A percentile compares a stretch with the other conserved stretches of the same genome.
Conservation (phyloP, 2,113 vertebrate genomes). For the Dinomys branickii region DNA sequence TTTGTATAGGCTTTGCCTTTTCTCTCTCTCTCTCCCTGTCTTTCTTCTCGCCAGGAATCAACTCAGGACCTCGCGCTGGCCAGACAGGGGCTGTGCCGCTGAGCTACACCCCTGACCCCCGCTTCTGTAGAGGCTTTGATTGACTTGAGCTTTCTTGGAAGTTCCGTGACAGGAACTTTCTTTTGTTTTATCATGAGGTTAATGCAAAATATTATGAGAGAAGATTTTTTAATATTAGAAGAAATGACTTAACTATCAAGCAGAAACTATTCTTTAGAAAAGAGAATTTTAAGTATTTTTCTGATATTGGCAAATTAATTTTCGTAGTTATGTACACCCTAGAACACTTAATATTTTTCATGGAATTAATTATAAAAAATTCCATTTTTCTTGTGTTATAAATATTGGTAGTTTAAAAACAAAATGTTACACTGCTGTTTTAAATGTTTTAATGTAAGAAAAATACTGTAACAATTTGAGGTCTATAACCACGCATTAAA, state of each 20-base stretch:
- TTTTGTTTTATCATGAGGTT: constrained; percentile 1
- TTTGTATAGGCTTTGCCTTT: background rate
- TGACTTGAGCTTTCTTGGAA: background rate
- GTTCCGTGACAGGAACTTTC: background rate
- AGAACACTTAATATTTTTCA: constrained; percentile 57
- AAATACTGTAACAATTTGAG: constrained; percentile 45
- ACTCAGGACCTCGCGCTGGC: no score
- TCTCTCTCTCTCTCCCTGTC: no score
- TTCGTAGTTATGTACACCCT: constrained; percentile 37
- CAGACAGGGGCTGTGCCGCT: no score
- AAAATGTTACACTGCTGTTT: constrained; percentile 16
- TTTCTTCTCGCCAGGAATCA: no score
- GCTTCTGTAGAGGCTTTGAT: background rate
- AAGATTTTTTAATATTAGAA: constrained; percentile 36
- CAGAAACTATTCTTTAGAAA: constrained; percentile 31
- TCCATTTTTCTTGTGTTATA: constrained; percentile 40
- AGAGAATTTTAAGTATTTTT: constrained; percentile 61
- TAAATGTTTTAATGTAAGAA: constrained; percentile 45
- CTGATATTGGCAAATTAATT: constrained; percentile 20
- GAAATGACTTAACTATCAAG: constrained; percentile 13
- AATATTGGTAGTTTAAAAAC: constrained; percentile 57
- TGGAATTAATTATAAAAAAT: constrained; percentile 65
- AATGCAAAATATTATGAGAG: background rate
- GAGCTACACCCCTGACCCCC: no score
- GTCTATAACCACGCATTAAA: background rate